Percentiles rank a stretch among this genome's conserved stretches.
Evolutionary conservation across 2,113 vertebrate species (phyloP).

Genomic region (Toxostoma redivivum): DNA sequence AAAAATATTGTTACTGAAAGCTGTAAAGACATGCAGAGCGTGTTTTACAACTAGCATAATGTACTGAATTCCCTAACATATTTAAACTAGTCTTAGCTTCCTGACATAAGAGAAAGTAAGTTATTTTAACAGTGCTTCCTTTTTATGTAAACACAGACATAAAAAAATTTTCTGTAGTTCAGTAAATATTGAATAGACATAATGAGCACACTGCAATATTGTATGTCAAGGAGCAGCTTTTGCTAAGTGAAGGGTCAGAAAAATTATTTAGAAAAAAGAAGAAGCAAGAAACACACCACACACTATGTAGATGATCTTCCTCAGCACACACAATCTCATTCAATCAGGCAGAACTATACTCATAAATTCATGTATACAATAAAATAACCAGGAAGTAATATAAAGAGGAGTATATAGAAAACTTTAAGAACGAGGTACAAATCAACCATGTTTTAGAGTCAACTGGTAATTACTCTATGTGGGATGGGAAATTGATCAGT

Average conservation of each 20-base stretch:
- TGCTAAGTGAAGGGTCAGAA: neutral
- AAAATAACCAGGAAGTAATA: neutral
- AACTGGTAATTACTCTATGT: neutral
- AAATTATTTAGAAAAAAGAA: neutral
- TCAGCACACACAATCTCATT: neutral
- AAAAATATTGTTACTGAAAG: constrained; percentile 9
- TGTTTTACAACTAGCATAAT: neutral
- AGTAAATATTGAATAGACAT: neutral
- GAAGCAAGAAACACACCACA: fast-evolving
- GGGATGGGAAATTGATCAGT: neutral
- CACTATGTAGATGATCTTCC: neutral
- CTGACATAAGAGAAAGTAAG: neutral
- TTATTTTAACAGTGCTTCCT: neutral
- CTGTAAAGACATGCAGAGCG: neutral
- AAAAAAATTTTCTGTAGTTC: neutral
- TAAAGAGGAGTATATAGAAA: neutral
- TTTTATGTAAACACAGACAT: neutral
- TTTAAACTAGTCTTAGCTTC: neutral
- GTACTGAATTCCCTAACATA: neutral
- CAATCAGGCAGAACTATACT: neutral
- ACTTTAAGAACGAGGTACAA: neutral
- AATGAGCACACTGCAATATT: neutral
- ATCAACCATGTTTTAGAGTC: neutral
- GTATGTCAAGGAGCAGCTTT: neutral
- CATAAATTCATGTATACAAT: neutral